Evolutionary conservation across 2,888 invertebrate species (phyloP).

Genomic region (Opisthograptis luteolata): DNA sequence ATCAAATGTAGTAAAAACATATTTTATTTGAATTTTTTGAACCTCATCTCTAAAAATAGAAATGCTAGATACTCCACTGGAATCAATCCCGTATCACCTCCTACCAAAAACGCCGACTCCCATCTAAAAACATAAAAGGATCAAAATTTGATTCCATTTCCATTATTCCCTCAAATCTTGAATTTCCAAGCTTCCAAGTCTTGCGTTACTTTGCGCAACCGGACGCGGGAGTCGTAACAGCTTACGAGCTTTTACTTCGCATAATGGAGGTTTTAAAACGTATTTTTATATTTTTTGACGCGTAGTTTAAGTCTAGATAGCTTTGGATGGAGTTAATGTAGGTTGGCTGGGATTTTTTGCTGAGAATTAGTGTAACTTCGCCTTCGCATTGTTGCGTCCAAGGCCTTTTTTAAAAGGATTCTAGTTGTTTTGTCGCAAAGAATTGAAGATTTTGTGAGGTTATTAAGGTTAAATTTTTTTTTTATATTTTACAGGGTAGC

Average conservation of each 20-base stretch:
- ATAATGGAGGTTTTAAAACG: conserved; percentile 37
- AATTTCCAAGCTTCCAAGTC: conserved; percentile 6
- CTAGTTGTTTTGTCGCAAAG: conserved; percentile 1
- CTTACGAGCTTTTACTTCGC: conserved; percentile 37
- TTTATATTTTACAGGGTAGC: no score
- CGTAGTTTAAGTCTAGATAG: conserved; percentile 35
- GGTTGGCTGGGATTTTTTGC: conserved; percentile 23
- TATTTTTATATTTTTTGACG: conserved; percentile 39
- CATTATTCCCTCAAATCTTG: no score
- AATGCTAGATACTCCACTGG: no score
- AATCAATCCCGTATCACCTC: no score
- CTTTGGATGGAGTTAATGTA: conserved; percentile 27
- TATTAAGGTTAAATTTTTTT: no score
- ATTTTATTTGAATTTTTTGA: no score
- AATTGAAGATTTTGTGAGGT: neutral
- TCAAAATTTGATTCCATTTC: conserved; percentile 9
- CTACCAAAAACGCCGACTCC: no score
- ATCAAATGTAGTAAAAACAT: no score
- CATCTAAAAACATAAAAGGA: no score
- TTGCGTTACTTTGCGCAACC: conserved; percentile 14
- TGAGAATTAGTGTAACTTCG: conserved; percentile 12
- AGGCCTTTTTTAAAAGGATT: conserved; percentile 16
- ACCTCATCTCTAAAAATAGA: no score
- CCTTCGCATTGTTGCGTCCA: conserved; percentile 22
- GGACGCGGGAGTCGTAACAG: conserved; percentile 33